Evolutionary conservation across 2,113 vertebrate genomes (phyloP).

Genomic region (Paramormyrops kingsleyae): DNA sequence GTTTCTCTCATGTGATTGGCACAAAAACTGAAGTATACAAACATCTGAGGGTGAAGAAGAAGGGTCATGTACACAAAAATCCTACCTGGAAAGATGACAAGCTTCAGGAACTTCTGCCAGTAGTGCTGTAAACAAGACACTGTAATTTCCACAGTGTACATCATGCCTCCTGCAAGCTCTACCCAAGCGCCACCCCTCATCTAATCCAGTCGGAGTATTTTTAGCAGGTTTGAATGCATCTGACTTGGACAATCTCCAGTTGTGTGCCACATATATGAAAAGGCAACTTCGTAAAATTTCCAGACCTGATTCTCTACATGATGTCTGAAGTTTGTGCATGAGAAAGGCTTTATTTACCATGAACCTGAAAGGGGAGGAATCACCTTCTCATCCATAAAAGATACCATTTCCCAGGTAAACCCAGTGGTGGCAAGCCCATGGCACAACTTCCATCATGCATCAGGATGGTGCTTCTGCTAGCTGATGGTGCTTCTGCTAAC

Average conservation of each 20-base stretch:
- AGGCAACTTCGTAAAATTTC: background rate
- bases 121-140: background rate
- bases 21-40: background rate
- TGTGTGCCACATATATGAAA: background rate
- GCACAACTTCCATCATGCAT: background rate
- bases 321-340: background rate
- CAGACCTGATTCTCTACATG: background rate
- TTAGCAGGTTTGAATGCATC: background rate
- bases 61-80: background rate
- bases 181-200: background rate
- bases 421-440: background rate
- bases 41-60: background rate
- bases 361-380: background rate
- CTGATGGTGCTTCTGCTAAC: background rate
- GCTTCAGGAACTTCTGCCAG: background rate
- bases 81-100: background rate
- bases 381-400: background rate
- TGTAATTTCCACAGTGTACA: background rate
- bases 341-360: background rate
- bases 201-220: background rate
- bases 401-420: background rate
- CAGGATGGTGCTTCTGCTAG: background rate
- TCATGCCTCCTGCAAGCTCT: background rate
- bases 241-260: background rate
- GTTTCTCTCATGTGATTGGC: background rate